phyloP scores from a whole-genome alignment of 1,140 invertebrate genomes.

The Nephila pilipes region DNA sequence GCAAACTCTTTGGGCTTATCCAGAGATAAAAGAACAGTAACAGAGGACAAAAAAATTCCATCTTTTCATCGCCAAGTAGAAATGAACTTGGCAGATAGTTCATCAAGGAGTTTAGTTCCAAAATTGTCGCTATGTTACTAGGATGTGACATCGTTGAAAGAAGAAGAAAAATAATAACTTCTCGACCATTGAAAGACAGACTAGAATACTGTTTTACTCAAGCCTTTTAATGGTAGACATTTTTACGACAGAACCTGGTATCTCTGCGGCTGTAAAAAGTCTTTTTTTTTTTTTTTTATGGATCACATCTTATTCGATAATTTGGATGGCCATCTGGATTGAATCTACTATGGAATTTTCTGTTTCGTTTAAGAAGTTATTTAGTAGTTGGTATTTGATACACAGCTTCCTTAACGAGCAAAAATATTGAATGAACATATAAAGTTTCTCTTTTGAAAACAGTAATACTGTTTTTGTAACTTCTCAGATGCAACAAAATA shows the following conservation, averaged over 20 bases:
- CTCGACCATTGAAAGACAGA: background rate
- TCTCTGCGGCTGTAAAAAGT: background rate
- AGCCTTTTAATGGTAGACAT: background rate
- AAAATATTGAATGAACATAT: background rate
- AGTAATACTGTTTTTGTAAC: no score
- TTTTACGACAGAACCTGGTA: conserved; percentile 7
- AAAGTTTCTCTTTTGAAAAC: background rate
- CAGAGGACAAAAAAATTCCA: conserved; percentile 8
- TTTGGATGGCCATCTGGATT: conserved; percentile 22
- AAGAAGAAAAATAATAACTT: background rate
- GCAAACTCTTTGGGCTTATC: conserved; percentile 17
- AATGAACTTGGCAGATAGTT: background rate
- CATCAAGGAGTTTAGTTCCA: background rate
- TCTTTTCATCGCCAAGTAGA: conserved; percentile 12
- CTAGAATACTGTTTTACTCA: background rate
- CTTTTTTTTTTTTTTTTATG: conserved; percentile 30
- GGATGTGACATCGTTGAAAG: background rate
- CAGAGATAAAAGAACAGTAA: background rate
- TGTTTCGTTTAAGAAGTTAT: background rate
- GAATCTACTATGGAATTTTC: background rate
- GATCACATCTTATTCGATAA: background rate
- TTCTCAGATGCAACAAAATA: no score
- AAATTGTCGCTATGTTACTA: background rate
- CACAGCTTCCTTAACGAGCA: background rate
- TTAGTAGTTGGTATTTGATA: background rate